Evolutionary conservation across 2,797 vertebrate species (phyloP).

Genomic region (Sarcoramphus papa): DNA sequence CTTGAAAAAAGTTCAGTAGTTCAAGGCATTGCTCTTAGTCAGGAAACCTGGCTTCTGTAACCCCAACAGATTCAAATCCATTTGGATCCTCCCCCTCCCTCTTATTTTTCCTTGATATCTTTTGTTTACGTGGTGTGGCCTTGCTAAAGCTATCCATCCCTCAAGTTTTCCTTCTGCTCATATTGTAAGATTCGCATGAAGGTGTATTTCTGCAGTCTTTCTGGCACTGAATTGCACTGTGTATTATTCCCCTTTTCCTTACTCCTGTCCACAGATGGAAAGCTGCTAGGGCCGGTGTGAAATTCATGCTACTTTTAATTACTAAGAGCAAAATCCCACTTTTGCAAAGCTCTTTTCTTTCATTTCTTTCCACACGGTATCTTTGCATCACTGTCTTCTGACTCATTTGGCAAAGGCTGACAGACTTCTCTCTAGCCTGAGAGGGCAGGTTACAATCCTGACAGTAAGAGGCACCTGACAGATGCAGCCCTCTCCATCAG

Average conservation of each 20-base stretch:
- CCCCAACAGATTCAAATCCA: background rate
- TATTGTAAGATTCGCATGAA: background rate
- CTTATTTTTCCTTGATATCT: background rate
- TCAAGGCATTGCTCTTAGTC: background rate
- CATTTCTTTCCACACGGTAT: background rate
- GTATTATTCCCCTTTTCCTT: background rate
- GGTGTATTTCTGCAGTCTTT: background rate
- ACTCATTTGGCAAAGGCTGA: background rate
- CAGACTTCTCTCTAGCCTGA: background rate
- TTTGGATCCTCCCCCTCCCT: background rate
- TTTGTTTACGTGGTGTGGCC: background rate
- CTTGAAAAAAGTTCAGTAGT: background rate
- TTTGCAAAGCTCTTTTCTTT: background rate
- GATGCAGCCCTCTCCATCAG: background rate
- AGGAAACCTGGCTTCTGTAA: background rate
- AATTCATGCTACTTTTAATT: background rate
- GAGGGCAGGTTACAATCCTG: background rate
- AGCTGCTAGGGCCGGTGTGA: background rate
- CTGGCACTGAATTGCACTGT: background rate
- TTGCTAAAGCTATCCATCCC: background rate
- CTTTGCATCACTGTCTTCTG: background rate
- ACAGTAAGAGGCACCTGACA: background rate
- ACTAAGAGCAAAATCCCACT: background rate
- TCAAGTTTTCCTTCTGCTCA: background rate
- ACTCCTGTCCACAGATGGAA: background rate